Percentiles rank a stretch among this genome's conserved stretches.
Evolutionary conservation across 1,140 invertebrate genomes (phyloP).

Genomic region (Kradibia gibbosae): DNA sequence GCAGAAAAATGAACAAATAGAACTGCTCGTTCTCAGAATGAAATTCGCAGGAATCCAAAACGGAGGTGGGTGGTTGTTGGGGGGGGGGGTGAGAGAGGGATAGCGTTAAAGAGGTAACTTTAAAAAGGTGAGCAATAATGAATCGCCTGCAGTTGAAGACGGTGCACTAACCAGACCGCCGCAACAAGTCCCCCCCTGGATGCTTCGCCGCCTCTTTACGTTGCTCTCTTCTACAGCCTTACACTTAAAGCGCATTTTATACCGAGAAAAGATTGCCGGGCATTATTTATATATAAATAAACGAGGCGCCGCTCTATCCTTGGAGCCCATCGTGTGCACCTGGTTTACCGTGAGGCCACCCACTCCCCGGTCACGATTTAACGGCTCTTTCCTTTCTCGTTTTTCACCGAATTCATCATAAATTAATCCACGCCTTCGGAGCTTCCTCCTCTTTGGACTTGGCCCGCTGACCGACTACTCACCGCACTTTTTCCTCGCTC

Average conservation of each 20-base stretch:
- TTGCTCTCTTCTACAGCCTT: too few species aligned
- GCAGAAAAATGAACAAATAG: too few species aligned
- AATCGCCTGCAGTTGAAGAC: conserved; percentile 13
- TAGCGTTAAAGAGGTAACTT: background rate
- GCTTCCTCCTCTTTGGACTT: background rate
- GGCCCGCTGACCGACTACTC: background rate
- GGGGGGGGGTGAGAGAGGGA: background rate
- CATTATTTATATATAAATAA: background rate
- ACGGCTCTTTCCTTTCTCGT: conserved; percentile 56
- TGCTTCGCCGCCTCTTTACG: too few species aligned
- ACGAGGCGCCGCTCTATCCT: background rate
- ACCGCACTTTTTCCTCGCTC: background rate
- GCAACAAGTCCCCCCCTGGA: conserved; percentile 65
- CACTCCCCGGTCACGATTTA: conserved; percentile 57
- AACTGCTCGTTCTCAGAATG: too few species aligned
- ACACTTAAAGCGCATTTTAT: conserved; percentile 64
- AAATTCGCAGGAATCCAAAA: too few species aligned
- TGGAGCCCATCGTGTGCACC: conserved; percentile 42
- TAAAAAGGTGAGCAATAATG: background rate
- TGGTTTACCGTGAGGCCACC: conserved; percentile 45
- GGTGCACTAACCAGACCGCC: conserved; percentile 60
- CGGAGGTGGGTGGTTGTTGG: background rate
- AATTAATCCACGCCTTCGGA: conserved; percentile 14
- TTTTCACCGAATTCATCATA: conserved; percentile 58
- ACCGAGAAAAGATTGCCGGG: conserved; percentile 56